Percentiles rank a stretch among this genome's conserved stretches.
Conservation (phyloP, 1,140 invertebrate genomes). For the Sitophilus oryzae region DNA sequence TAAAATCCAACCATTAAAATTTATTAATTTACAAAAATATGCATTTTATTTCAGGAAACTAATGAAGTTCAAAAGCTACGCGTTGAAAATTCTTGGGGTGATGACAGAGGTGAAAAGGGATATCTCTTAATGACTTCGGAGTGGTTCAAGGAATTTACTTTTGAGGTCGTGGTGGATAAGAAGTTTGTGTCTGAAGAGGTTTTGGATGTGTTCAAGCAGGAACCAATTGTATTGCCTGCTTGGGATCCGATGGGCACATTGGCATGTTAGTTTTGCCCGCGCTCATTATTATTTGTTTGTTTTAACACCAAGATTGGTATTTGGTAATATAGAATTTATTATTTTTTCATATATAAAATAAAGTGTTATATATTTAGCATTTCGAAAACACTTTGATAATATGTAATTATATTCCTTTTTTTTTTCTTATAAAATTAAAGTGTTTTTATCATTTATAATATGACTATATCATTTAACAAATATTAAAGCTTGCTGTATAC, state of each 20-base stretch:
- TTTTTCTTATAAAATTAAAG: too few relatives aligned
- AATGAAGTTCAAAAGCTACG: conserved; percentile 67
- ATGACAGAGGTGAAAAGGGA: conserved; percentile 82
- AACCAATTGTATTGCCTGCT: conserved; percentile 73
- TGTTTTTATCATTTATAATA: too few relatives aligned
- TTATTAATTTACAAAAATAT: neutral
- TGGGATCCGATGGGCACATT: conserved; percentile 92
- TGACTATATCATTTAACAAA: too few relatives aligned
- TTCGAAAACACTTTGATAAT: too few relatives aligned
- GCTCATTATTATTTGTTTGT: too few relatives aligned
- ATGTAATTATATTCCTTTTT: too few relatives aligned
- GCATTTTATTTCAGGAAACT: conserved; percentile 50
- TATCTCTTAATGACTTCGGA: conserved; percentile 75
- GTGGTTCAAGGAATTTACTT: conserved; percentile 88
- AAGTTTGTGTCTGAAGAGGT: conserved; percentile 71
- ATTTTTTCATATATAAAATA: neutral
- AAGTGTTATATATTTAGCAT: neutral
- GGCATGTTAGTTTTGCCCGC: conserved; percentile 48
- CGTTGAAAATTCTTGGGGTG: conserved; percentile 89
- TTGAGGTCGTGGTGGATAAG: conserved; percentile 84
- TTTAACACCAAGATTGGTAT: too few relatives aligned
- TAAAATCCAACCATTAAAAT: neutral
- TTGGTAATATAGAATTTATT: too few relatives aligned
- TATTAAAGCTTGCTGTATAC: too few relatives aligned
- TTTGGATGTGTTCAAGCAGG: conserved; percentile 66